Evolutionary conservation across 2,888 invertebrate genomes (phyloP).

Genomic region (Caenorhabditis angaria): DNA sequence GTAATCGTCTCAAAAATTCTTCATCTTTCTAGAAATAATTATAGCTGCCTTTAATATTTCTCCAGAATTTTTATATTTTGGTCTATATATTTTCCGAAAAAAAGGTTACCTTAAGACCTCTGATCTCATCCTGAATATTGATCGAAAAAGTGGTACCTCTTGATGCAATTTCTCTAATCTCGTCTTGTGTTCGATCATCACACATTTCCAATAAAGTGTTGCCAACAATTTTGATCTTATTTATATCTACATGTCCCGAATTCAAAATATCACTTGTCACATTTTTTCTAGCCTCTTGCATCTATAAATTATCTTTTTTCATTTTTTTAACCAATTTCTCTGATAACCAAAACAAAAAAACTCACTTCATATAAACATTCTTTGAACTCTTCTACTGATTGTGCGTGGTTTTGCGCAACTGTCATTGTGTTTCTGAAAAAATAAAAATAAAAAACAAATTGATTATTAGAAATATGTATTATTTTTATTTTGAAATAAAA

Average conservation of each 20-base stretch:
- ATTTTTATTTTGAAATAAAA: background rate
- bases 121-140: constrained; percentile 67
- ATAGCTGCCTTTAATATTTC: background rate
- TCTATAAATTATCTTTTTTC: constrained; percentile 42
- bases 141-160: constrained; percentile 55
- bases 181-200: constrained; percentile 51
- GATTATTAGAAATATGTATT: background rate
- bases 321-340: background rate
- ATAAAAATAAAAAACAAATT: background rate
- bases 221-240: constrained; percentile 40
- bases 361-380: constrained; percentile 56
- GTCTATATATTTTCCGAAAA: background rate
- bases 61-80: background rate
- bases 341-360: no score
- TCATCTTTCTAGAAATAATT: constrained; percentile 58
- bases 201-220: constrained; percentile 54
- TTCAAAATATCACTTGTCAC: constrained; percentile 53
- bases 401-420: constrained; percentile 8
- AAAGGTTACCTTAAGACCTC: constrained; percentile 56
- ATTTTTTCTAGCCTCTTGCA: constrained; percentile 60
- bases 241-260: constrained; percentile 19
- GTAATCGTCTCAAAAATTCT: constrained; percentile 43
- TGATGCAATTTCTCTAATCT: constrained; percentile 53
- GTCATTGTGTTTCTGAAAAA: constrained; percentile 31
- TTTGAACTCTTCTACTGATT: constrained; percentile 65